Base-by-base conservation (phyloP, 2,888 invertebrate genomes). In the Erebia ligea region DNA sequence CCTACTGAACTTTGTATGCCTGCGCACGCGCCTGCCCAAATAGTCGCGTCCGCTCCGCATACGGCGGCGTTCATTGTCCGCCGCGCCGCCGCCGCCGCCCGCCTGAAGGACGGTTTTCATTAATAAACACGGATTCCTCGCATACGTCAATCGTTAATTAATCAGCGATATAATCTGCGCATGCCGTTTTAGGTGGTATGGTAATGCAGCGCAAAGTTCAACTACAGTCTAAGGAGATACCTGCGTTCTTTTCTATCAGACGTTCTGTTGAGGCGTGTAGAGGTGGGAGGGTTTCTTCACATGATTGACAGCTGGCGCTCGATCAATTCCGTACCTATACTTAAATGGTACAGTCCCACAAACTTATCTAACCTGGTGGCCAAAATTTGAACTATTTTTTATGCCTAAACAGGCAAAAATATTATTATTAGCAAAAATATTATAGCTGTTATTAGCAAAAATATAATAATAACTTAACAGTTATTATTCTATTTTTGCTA, bases 1-100 rank as follows among this genome's bases (percentile, higher is more conserved):
- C 76, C 59, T 71, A 78, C 19, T 69, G 52, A 65, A 70, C 80
- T 85, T 79, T 79, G 80, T 84, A 89, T 88, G 86, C 82, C 71
- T 69, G 77, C 76, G 75, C 84, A 84, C 86, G 84, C 79, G 79
- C 77, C 81, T 85, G 81, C 81, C 90, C 86, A 86, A 88, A 88
- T 76, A 82, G 86, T 80, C 81, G 84, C 90, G 85, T 91, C 91
- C 91, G 91, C 87, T 91, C 90, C 86, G 81, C 78, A 78, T 87
- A 86, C 80, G 91, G 90, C 73, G 74, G 77, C 80, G 78, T 84
- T 80, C 83, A 82, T 79, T 84, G 82, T 79, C 77, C 75, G 76
- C 71, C 73, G 77, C 78, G 76, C 77, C 56, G 56, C 76, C 67
- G 67, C 76, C 25, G 25, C 75, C 74, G 76, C 74, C 62, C 45